Conservation (phyloP, 2,888 invertebrate species). For the Phyto melanocephala region DNA sequence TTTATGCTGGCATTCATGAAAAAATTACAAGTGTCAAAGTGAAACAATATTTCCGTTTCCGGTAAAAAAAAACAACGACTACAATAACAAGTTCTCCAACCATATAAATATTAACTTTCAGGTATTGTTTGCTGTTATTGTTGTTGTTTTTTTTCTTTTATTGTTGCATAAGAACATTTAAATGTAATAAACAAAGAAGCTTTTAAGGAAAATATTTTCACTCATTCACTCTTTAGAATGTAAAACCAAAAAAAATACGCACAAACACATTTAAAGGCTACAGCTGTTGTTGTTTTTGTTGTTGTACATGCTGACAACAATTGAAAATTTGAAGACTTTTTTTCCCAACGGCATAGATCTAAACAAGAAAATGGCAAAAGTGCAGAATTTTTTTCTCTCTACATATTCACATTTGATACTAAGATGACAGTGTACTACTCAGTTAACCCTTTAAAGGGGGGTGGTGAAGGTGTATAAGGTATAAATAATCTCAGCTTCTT, state of each 20-base stretch:
- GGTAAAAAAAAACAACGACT: conserved; percentile 3
- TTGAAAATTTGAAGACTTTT: conserved; percentile 55
- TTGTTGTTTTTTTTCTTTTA: neutral
- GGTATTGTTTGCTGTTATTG: neutral
- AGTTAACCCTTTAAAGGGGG: neutral
- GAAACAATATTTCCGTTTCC: conserved; percentile 62
- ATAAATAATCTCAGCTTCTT: no score
- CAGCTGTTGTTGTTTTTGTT: neutral
- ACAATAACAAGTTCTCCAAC: neutral
- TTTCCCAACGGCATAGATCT: neutral
- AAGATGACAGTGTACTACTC: neutral
- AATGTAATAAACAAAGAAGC: conserved; percentile 27
- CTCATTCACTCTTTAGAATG: neutral
- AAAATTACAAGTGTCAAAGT: conserved; percentile 49
- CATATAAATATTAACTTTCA: conserved; percentile 34
- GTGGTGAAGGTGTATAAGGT: neutral
- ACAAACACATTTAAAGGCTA: neutral
- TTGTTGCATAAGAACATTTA: neutral
- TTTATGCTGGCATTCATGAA: neutral
- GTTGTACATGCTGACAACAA: conserved; percentile 38
- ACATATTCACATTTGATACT: no score
- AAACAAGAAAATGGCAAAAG: neutral
- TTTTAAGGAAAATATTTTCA: conserved; percentile 31
- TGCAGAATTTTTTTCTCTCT: neutral
- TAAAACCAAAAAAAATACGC: neutral